A percentile compares a stretch with the other conserved stretches of the same genome.
Evolutionary conservation across 2,113 vertebrate species (phyloP).

Genomic region (Trematocara macrostoma): DNA sequence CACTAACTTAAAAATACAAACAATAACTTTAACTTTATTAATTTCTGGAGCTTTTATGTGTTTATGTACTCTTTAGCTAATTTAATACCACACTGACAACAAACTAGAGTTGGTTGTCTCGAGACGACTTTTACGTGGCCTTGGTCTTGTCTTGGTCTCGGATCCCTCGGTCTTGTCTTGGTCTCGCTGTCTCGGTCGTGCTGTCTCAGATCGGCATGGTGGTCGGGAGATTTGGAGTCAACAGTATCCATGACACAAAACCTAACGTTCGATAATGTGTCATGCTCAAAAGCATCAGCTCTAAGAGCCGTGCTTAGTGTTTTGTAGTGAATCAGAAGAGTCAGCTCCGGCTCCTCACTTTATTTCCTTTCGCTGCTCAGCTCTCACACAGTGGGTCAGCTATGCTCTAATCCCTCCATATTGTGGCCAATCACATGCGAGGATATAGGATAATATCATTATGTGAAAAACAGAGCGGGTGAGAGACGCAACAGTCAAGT

Average conservation of each 20-base stretch:
- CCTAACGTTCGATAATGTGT: not conserved
- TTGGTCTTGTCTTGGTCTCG: rapidly evolving
- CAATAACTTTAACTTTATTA: too few species aligned
- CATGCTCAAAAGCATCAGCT: not conserved
- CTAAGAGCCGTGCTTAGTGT: not conserved
- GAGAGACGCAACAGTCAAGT: too few species aligned
- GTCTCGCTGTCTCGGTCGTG: rapidly evolving
- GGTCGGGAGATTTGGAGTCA: rapidly evolving
- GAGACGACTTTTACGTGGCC: rapidly evolving
- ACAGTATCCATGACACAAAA: not conserved
- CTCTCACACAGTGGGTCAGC: rapidly evolving
- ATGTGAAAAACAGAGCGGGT: too few species aligned
- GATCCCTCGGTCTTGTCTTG: rapidly evolving
- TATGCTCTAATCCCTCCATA: rapidly evolving
- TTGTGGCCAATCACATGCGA: too few species aligned
- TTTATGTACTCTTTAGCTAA: not conserved
- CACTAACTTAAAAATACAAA: too few species aligned
- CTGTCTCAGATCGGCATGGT: not conserved
- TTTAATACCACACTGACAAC: not conserved
- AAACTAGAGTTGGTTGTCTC: not conserved
- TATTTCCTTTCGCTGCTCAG: not conserved
- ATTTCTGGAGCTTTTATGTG: not conserved
- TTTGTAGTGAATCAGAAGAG: not conserved
- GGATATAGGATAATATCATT: too few species aligned
- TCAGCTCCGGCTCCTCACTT: not conserved